Percentiles rank a stretch among this genome's conserved stretches.
phyloP scores from a whole-genome alignment of 1,140 invertebrate genomes.

The Drosophila santomea region DNA sequence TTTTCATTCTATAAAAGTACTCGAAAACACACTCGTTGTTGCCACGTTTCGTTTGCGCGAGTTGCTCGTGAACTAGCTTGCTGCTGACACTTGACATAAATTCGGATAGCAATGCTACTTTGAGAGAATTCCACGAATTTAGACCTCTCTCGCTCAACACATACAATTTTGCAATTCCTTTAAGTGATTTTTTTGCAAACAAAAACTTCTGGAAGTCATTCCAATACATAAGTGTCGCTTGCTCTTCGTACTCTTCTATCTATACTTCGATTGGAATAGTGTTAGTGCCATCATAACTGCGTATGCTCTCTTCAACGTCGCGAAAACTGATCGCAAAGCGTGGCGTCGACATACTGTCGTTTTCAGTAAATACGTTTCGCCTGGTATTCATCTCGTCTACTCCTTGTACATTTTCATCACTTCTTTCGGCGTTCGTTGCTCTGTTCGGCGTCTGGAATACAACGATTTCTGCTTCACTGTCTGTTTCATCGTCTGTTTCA shows the following conservation, averaged over 20 bases:
- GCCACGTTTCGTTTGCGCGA: too few relatives aligned
- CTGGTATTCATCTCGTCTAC: too few relatives aligned
- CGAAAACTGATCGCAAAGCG: not conserved
- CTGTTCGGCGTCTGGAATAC: too few relatives aligned
- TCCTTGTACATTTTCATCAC: too few relatives aligned
- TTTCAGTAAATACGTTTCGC: too few relatives aligned
- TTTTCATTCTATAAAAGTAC: not conserved
- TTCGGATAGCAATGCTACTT: too few relatives aligned
- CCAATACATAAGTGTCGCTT: not conserved
- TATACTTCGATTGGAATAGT: not conserved
- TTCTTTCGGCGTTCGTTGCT: too few relatives aligned
- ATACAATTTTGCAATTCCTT: not conserved
- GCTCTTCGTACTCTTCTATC: not conserved
- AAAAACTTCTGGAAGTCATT: too few relatives aligned
- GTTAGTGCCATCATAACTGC: not conserved
- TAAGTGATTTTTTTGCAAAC: not conserved
- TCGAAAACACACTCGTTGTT: not conserved
- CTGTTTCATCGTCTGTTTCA: too few relatives aligned
- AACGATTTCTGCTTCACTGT: too few relatives aligned
- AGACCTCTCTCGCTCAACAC: not conserved
- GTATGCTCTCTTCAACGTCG: not conserved
- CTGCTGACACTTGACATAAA: too few relatives aligned
- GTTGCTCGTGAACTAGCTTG: not conserved
- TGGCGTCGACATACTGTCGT: not conserved
- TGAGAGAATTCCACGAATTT: too few relatives aligned